Evolutionary conservation across 2,888 invertebrate species (phyloP).

Genomic region (Argynnis bischoffii): DNA sequence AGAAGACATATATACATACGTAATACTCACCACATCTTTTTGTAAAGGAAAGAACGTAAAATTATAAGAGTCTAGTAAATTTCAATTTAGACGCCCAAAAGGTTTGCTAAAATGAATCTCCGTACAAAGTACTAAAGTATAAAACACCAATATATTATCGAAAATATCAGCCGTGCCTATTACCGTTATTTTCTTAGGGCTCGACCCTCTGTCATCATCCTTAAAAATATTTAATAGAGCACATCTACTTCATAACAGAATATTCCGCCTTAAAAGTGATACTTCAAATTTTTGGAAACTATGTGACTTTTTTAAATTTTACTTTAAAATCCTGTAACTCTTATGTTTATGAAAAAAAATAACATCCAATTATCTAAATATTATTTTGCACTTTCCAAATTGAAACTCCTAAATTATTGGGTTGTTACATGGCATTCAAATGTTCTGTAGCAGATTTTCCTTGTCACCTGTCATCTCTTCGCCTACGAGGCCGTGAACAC

Average conservation of each 20-base stretch:
- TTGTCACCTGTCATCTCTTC: no score
- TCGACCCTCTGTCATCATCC: constrained; percentile 43
- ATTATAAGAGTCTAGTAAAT: no score
- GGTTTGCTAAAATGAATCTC: no score
- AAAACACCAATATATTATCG: constrained; percentile 17
- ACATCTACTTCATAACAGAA: constrained; percentile 65
- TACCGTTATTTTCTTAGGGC: constrained; percentile 23
- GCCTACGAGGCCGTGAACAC: no score
- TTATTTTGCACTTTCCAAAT: neutral
- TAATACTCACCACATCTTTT: no score
- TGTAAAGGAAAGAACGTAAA: no score
- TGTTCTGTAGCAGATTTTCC: no score
- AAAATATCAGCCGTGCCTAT: constrained; percentile 31
- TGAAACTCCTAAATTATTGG: neutral
- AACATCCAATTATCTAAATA: neutral
- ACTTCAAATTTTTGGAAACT: constrained; percentile 60
- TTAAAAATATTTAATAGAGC: constrained; percentile 62
- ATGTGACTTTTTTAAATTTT: constrained; percentile 23
- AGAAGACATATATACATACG: no score
- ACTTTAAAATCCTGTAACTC: constrained; percentile 20
- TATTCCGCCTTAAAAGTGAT: constrained; percentile 65
- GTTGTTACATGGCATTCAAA: no score
- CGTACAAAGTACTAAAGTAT: constrained; percentile 9
- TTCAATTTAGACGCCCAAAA: no score
- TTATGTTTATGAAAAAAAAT: constrained; percentile 28